phyloP scores from a whole-genome alignment of 2,888 invertebrate species.

The Lysandra coridon region DNA sequence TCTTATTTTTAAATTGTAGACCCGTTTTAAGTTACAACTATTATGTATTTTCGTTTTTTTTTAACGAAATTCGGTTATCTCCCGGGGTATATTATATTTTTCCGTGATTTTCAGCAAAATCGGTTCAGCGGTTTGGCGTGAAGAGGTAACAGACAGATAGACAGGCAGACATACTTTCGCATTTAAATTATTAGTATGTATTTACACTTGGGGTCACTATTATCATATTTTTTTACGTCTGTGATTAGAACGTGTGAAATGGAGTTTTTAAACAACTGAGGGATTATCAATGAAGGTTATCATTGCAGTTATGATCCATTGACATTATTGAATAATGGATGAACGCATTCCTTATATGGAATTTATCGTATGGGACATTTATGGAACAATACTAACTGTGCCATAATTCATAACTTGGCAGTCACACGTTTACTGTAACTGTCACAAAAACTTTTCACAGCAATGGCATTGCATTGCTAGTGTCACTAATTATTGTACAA shows the following conservation, averaged over 20 bases:
- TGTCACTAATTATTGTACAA: neutral
- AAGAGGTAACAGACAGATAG: too few species aligned
- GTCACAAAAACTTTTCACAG: constrained; percentile 8
- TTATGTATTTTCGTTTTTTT: too few species aligned
- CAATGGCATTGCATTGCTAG: neutral
- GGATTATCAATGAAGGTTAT: neutral
- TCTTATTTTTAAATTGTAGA: too few species aligned
- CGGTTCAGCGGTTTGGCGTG: too few species aligned
- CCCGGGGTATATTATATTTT: too few species aligned
- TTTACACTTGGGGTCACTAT: too few species aligned
- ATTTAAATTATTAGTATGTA: too few species aligned
- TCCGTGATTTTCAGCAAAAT: too few species aligned
- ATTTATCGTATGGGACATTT: neutral
- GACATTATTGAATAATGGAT: constrained; percentile 2
- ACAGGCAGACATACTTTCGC: too few species aligned
- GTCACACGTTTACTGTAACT: constrained; percentile 16
- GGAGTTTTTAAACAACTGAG: neutral
- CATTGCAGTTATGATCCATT: neutral
- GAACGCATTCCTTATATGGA: constrained; percentile 6
- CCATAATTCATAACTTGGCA: constrained; percentile 7
- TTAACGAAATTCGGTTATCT: too few species aligned
- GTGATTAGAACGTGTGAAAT: neutral
- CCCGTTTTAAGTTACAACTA: too few species aligned
- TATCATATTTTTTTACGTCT: too few species aligned
- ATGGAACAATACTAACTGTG: constrained; percentile 9